A percentile compares a stretch with the other conserved stretches of the same genome.
phyloP scores from a whole-genome alignment of 2,888 invertebrate species.

The Tenthredo amoena region DNA sequence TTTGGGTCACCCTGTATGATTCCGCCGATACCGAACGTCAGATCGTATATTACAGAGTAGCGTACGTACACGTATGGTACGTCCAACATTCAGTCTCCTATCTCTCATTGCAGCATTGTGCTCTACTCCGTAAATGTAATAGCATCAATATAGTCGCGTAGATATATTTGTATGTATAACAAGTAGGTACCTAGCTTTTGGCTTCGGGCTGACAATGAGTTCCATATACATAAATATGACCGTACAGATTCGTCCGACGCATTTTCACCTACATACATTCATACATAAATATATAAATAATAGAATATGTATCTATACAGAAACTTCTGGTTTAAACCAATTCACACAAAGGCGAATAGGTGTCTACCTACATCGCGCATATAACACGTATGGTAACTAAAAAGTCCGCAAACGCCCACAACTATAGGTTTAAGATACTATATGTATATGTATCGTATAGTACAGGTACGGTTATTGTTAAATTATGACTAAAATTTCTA shows the following conservation, averaged over 20 bases:
- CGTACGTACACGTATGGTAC: background rate
- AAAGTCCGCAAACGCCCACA: background rate
- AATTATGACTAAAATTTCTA: background rate
- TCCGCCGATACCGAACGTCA: background rate
- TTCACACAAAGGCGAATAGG: background rate
- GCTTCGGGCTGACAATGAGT: background rate
- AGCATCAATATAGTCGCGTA: background rate
- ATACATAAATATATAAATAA: background rate
- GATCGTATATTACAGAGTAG: background rate
- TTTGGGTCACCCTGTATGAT: too few species aligned
- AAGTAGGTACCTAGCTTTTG: slow-evolving; percentile 5
- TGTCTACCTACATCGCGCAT: background rate
- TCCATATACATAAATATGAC: background rate
- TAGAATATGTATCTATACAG: background rate
- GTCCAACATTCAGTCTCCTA: background rate
- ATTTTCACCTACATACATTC: background rate
- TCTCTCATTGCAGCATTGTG: background rate
- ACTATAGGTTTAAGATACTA: background rate
- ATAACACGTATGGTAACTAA: background rate
- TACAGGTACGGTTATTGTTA: background rate
- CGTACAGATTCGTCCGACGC: background rate
- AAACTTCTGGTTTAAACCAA: background rate
- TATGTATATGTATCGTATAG: background rate
- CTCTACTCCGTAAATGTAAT: background rate
- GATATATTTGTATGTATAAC: slow-evolving; percentile 4